These are phyloP conservation scores for Sternotherus odoratus DNA, from an alignment of 2,797 vertebrate species.

Conservation along the genomic window DNA sequence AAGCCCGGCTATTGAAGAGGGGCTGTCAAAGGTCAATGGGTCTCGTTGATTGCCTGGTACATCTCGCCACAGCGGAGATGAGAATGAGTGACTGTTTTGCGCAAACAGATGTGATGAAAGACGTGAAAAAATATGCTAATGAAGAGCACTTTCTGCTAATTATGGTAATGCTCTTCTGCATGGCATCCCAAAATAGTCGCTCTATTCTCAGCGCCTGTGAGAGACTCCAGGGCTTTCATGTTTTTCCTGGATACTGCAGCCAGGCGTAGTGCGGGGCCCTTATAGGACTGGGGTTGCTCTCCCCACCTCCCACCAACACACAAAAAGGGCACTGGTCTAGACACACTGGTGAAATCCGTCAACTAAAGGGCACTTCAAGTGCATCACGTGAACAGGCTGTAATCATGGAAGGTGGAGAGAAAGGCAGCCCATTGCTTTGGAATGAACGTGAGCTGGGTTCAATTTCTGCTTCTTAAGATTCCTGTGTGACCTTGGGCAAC, in stretches of 20 bases:
- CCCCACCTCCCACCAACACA: not conserved
- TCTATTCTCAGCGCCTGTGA: constrained; percentile 21
- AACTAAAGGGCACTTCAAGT: not conserved
- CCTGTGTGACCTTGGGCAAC: not conserved
- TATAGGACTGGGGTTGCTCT: not conserved
- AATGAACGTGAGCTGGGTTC: too few species aligned
- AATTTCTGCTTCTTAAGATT: not conserved
- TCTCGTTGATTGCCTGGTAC: constrained; percentile 6
- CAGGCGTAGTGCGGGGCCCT: not conserved
- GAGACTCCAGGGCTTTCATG: not conserved
- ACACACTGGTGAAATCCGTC: not conserved
- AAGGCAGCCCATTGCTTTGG: not conserved
- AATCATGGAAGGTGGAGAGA: not conserved
- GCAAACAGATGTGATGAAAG: constrained; percentile 46
- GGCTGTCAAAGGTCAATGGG: not conserved
- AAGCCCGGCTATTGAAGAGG: constrained; percentile 18
- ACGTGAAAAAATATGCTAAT: constrained; percentile 49
- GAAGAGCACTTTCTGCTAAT: constrained; percentile 41
- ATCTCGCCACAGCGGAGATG: not conserved
- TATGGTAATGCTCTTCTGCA: constrained; percentile 36
- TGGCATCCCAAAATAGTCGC: constrained; percentile 52
- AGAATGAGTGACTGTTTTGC: constrained; percentile 51
- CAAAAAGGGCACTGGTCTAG: not conserved
- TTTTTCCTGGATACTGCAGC: not conserved
- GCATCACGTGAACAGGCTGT: not conserved